Conservation (phyloP, 2,113 vertebrate species). For the Tenebrosternarchus preto region DNA sequence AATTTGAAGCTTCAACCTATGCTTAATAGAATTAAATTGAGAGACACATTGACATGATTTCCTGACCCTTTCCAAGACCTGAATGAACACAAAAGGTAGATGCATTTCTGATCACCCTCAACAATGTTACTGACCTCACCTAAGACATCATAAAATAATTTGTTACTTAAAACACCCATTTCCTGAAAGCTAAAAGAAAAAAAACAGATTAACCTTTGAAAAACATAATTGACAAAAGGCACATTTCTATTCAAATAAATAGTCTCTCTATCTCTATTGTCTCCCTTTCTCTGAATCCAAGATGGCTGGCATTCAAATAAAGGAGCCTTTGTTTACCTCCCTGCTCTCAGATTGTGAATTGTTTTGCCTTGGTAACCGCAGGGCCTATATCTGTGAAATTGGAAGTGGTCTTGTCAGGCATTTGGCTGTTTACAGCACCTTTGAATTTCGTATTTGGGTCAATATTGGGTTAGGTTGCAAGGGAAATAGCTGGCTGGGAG, state of each 20-base stretch:
- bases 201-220: conserved; percentile 57
- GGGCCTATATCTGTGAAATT: conserved; percentile 68
- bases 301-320: conserved; percentile 46
- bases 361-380: conserved; percentile 62
- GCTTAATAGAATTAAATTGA: conserved; percentile 77
- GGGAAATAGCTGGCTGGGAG: conserved; percentile 59
- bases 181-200: conserved; percentile 47
- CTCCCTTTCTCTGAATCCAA: conserved; percentile 6
- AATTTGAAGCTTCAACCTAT: conserved; percentile 77
- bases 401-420: conserved; percentile 67
- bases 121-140: conserved; percentile 54
- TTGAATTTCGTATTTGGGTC: conserved; percentile 70
- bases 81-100: conserved; percentile 56
- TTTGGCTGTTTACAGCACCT: conserved; percentile 69
- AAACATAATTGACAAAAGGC: conserved; percentile 47
- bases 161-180: conserved; percentile 42
- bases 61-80: conserved; percentile 58
- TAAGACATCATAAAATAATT: conserved; percentile 66
- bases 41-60: conserved; percentile 69
- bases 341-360: conserved; percentile 56
- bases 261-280: conserved; percentile 9
- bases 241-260: conserved; percentile 45
- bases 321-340: conserved; percentile 48
- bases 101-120: conserved; percentile 50
- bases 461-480: conserved; percentile 68